A percentile compares a stretch with the other conserved stretches of the same genome.
Conservation (phyloP, 2,888 invertebrate species). For the Caenorhabditis sp. region DNA sequence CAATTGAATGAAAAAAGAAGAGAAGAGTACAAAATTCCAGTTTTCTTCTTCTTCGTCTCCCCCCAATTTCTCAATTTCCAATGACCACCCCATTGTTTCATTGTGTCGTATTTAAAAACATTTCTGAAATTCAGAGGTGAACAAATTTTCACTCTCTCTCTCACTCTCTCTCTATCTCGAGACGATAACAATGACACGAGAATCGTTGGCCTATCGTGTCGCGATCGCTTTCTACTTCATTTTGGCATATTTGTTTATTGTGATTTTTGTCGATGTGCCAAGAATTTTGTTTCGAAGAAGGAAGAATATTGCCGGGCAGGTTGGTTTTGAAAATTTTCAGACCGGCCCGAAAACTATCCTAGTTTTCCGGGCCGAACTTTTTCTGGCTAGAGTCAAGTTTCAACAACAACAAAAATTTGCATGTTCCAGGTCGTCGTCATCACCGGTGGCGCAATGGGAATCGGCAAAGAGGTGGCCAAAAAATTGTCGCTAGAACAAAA, state of each 20-base stretch:
- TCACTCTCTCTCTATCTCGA: too few relatives aligned
- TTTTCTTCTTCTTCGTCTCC: not conserved
- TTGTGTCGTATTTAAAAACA: not conserved
- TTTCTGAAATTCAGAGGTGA: not conserved
- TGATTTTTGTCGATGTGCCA: constrained; percentile 38
- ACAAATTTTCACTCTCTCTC: too few relatives aligned
- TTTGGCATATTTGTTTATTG: constrained; percentile 17
- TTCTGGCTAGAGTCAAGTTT: not conserved
- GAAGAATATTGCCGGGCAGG: constrained; percentile 38
- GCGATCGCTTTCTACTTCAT: constrained; percentile 6
- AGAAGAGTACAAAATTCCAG: not conserved
- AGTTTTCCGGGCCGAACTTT: not conserved
- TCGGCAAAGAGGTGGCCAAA: constrained; percentile 36
- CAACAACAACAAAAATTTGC: not conserved
- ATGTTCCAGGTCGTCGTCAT: constrained; percentile 39
- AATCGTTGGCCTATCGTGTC: constrained; percentile 7
- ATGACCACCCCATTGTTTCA: not conserved
- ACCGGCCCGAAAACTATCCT: not conserved
- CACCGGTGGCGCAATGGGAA: constrained; percentile 47
- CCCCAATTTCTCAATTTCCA: not conserved
- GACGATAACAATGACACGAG: constrained; percentile 4
- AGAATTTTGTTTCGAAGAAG: constrained; percentile 23
- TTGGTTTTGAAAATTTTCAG: not conserved
- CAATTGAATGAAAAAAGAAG: not conserved
- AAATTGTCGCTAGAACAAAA: constrained; percentile 18